Conservation (phyloP, 2,797 vertebrate genomes). For the Chloroceryle inda region DNA sequence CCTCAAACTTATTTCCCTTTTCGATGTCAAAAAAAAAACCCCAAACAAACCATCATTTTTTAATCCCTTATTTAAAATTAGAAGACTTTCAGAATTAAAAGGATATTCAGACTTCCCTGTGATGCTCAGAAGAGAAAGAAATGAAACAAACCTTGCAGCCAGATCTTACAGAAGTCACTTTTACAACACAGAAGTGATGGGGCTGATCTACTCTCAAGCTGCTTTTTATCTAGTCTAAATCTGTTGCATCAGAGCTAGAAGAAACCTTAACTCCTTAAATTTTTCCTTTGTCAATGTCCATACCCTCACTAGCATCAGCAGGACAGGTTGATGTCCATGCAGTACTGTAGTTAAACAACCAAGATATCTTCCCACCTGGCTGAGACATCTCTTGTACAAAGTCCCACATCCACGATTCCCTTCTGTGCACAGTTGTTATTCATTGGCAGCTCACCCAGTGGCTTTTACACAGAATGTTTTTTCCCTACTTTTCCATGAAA, state of each 20-base stretch:
- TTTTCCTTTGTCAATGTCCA: background rate
- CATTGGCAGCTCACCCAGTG: background rate
- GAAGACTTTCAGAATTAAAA: background rate
- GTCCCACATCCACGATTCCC: background rate
- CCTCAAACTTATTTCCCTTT: background rate
- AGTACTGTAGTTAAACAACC: background rate
- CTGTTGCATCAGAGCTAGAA: background rate
- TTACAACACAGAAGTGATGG: background rate
- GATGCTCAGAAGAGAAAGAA: background rate
- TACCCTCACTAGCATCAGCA: background rate
- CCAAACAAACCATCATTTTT: background rate
- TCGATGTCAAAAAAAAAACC: background rate
- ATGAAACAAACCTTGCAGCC: accelerated
- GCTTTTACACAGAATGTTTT: background rate
- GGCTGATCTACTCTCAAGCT: background rate
- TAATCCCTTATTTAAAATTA: background rate
- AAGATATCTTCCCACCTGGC: background rate
- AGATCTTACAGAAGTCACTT: background rate
- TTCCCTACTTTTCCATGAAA: background rate
- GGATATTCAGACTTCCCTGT: background rate
- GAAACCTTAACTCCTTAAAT: background rate
- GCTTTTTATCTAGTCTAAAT: background rate
- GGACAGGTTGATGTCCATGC: background rate
- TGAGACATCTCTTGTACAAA: background rate
- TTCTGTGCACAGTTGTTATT: background rate